Conservation (phyloP, 2,888 invertebrate species). For the Brachyopa scutellaris region DNA sequence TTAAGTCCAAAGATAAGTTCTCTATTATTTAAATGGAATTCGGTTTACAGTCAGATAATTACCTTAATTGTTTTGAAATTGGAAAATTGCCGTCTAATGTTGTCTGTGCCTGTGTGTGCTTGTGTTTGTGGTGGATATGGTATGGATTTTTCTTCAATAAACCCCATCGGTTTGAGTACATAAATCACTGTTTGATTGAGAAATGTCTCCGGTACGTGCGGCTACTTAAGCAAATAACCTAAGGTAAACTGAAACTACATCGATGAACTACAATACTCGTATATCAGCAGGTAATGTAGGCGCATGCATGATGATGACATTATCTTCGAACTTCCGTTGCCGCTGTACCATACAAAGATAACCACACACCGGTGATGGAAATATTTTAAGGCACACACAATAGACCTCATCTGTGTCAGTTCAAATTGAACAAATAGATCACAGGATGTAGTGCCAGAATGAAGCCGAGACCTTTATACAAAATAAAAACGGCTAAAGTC, state of each 20-base stretch:
- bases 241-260: constrained; percentile 48
- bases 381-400: constrained; percentile 33
- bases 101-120: background rate
- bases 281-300: background rate
- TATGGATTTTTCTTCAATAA: background rate
- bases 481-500: background rate
- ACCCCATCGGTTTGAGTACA: constrained; percentile 6
- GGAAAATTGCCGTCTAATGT: constrained; percentile 28
- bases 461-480: constrained; percentile 7
- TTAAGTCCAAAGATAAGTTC: constrained; percentile 2
- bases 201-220: constrained; percentile 34
- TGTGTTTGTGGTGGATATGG: background rate
- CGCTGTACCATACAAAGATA: constrained; percentile 22
- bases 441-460: constrained; percentile 14
- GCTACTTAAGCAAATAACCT: constrained; percentile 54
- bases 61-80: constrained; percentile 57
- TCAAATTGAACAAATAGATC: constrained; percentile 57
- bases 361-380: constrained; percentile 18
- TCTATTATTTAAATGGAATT: constrained; percentile 51
- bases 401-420: constrained; percentile 41
- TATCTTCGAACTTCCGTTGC: constrained; percentile 52
- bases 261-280: constrained; percentile 42
- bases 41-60: constrained; percentile 56
- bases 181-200: constrained; percentile 20
- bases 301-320: constrained; percentile 30